Percentiles rank a stretch among this genome's conserved stretches.
phyloP scores from a whole-genome alignment of 2,113 vertebrate species.

The Heterochromis multidens region DNA sequence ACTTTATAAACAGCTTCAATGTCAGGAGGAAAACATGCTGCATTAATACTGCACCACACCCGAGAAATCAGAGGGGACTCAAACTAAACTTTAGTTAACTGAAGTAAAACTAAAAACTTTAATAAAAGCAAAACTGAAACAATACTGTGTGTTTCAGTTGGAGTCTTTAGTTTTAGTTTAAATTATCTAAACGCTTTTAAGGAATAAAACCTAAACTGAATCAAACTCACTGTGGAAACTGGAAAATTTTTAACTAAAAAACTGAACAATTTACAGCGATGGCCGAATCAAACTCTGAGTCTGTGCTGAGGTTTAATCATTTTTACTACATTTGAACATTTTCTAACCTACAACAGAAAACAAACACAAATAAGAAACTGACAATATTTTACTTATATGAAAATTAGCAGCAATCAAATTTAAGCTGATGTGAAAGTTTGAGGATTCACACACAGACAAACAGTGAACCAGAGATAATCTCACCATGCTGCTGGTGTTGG shows the following conservation, averaged over 20 bases:
- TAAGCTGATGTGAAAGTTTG: not conserved
- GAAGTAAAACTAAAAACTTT: not conserved
- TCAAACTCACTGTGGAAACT: too few relatives aligned
- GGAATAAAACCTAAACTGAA: not conserved
- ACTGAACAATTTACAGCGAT: too few relatives aligned
- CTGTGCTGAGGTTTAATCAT: too few relatives aligned
- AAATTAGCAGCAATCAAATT: not conserved
- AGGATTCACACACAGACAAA: not conserved
- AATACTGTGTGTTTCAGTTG: rapidly evolving
- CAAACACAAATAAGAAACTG: too few relatives aligned
- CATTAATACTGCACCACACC: not conserved
- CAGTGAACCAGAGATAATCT: not conserved
- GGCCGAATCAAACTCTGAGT: too few relatives aligned
- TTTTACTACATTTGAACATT: too few relatives aligned
- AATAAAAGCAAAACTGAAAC: not conserved
- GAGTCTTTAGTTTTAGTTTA: too few relatives aligned
- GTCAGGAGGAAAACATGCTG: not conserved
- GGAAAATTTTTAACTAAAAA: too few relatives aligned
- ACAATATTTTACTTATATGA: too few relatives aligned
- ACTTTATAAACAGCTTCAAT: not conserved
- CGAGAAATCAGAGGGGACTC: not conserved
- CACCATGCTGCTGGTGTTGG: conserved; percentile 90
- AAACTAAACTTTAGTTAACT: not conserved
- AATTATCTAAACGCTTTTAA: not conserved
- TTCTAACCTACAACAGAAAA: too few relatives aligned